phyloP scores from a whole-genome alignment of 2,113 vertebrate genomes.

The Tiliqua scincoides region DNA sequence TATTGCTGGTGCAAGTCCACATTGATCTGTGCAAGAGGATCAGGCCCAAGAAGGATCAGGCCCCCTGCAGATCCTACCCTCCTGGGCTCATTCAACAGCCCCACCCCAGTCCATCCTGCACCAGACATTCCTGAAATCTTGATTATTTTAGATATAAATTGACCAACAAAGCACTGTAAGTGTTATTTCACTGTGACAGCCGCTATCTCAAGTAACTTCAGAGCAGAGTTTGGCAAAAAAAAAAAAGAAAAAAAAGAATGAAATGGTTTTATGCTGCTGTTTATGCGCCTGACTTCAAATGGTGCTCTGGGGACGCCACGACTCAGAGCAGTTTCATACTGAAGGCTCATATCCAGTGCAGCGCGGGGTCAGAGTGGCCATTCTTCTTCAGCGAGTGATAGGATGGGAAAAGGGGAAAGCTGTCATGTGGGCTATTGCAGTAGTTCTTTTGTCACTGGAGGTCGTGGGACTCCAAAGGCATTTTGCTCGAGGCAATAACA shows the following conservation, averaged over 20 bases:
- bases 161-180: not conserved
- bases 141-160: not conserved
- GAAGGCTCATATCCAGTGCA: not conserved
- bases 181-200: not conserved
- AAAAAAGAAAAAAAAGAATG: conserved; percentile 4
- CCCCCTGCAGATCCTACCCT: too few species aligned
- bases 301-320: not conserved
- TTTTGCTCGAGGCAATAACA: not conserved
- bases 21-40: too few species aligned
- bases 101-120: too few species aligned
- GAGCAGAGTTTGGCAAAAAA: not conserved
- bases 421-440: not conserved
- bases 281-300: not conserved
- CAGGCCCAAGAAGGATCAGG: too few species aligned
- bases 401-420: not conserved
- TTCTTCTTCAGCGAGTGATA: not conserved
- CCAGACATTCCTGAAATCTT: not conserved
- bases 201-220: not conserved
- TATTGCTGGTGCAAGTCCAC: too few species aligned
- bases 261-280: not conserved
- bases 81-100: too few species aligned
- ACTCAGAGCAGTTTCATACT: not conserved
- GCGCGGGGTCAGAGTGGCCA: not conserved
- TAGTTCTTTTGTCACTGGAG: conserved; percentile 10
- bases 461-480: conserved; percentile 13